Evolutionary conservation across 2,888 invertebrate genomes (phyloP), one percentile per base, ranked within the genome.

Genomic region (Ceramica pisi): DNA sequence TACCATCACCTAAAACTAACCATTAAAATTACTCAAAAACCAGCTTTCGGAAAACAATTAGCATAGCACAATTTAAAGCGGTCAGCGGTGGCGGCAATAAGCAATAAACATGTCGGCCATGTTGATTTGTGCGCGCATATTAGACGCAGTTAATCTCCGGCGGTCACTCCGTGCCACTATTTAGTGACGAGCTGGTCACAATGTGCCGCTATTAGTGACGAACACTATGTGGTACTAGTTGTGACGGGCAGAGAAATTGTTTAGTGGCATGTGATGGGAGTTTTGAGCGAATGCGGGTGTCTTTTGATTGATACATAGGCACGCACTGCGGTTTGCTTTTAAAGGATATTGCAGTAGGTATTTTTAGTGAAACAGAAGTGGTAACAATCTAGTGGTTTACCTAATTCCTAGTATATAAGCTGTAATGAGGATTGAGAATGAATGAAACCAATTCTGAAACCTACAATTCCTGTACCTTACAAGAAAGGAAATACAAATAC

Each of bases 51-150:
- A 51, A 65, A 66, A 66, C 55, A 69, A 63, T 64, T 75, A 61
- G 12, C 12, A 19, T 9, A n/a, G 19, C 14, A 62, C 16, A 46
- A 66, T 55, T 67, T 41, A 41, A 57, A 57, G 31, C 50, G 76
- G 61, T 56, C 66, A 57, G 64, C 21, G 12, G 41, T 38, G 26
- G 38, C 46, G 35, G 46, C 64, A 53, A 66, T 76, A 59, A 46
- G 63, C 75, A 75, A 67, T 85, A 78, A 78, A 73, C 75, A 69
- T 78, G 75, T 67, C 70, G 53, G 64, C 61, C 72, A 59, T 73
- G 75, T 82, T 86, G 84, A 86, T 86, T 84, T 86, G 86, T 85
- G 73, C 50, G 67, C 78, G 80, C 80, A 83, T 86, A 86, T 86
- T 86, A 85, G 86, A 80, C 73, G 67, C 81, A 73, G 82, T 86